Base-by-base conservation (phyloP, 2,888 invertebrate species). In the Empis livida region DNA sequence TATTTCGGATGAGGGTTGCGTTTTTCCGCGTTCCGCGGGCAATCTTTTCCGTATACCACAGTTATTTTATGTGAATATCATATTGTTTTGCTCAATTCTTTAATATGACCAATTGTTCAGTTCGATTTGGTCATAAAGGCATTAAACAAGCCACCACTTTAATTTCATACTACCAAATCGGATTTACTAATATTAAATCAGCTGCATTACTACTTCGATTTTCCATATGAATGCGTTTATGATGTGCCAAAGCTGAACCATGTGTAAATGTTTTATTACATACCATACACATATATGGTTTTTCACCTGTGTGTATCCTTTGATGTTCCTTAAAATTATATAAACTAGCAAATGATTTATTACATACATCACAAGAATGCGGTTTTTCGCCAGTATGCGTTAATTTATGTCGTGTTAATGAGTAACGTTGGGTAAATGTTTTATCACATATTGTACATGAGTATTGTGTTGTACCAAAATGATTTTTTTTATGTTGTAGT, bases 241-340 rank as follows among this genome's bases (percentile, higher is more conserved):
- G 41, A 41, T 41, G 23, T 20, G 23, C 23, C n/a, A 41, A 27
- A 27, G 41, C 23, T n/a, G 23, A 23, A 14, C n/a, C 23, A 23
- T 37, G 23, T 11, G 15, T 15, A 40, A 45, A 40, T 14, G n/a
- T 79, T 75, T 73, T 60, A 17, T 20, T 20, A 38, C 30, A 40
- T 44, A 49, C 50, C 38, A 50, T 50, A 41, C 53, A 55, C 31
- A 50, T 52, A 42, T 55, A 53, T 17, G 53, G 53, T 30, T 53
- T 53, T 47, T 55, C 55, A 6, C 55, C 55, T 2, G 51, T 51
- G 57, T 81, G 80, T 61, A 80, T 81, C 54, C 81, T 70, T 27
- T 41, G 9, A 14, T 41, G 41, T 10, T 27, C 23, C 10, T 41
- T 41, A 27, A 41, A 20, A 13, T 27, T 27, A 27, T 41, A 27